A percentile compares a stretch with the other conserved stretches of the same genome.
Conservation (phyloP, 2,113 vertebrate genomes). For the Colistium nudipinnis region DNA sequence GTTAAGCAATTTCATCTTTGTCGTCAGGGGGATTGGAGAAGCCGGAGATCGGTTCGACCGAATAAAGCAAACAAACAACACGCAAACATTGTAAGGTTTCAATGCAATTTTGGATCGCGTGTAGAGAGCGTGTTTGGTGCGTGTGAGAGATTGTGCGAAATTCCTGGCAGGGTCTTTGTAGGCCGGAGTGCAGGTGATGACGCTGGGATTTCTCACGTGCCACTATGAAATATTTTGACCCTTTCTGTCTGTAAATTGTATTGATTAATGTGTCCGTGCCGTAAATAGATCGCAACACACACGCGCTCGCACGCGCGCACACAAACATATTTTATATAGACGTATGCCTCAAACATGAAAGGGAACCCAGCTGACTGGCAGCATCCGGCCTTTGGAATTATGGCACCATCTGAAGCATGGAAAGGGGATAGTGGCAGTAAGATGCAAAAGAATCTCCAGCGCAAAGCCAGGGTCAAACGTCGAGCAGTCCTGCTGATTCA, state of each 20-base stretch:
- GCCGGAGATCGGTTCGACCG: slow-evolving; percentile 23
- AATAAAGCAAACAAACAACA: slow-evolving; percentile 29
- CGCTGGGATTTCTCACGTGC: slow-evolving; percentile 23
- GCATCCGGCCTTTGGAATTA: slow-evolving; percentile 56
- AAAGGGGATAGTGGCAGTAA: slow-evolving; percentile 53
- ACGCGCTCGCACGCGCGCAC: neutral
- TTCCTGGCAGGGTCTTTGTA: slow-evolving; percentile 8
- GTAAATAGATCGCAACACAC: too few relatives aligned
- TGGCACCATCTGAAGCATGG: slow-evolving; percentile 68
- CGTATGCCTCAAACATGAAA: slow-evolving; percentile 42
- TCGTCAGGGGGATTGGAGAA: slow-evolving; percentile 44
- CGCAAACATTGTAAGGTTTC: slow-evolving; percentile 3
- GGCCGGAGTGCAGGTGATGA: slow-evolving; percentile 4
- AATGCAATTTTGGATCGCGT: slow-evolving; percentile 16
- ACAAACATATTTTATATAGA: neutral
- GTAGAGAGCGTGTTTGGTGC: neutral
- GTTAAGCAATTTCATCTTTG: slow-evolving; percentile 72
- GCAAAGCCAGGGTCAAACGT: slow-evolving; percentile 41
- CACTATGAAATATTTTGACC: neutral
- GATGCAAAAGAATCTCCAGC: slow-evolving; percentile 42
- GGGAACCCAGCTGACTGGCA: slow-evolving; percentile 53
- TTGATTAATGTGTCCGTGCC: too few relatives aligned
- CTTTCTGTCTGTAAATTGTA: too few relatives aligned
- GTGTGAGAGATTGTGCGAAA: neutral
- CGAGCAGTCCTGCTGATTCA: slow-evolving; percentile 42